Conservation (phyloP, 2,797 vertebrate species). For the Hydrocynus forskahlii region DNA sequence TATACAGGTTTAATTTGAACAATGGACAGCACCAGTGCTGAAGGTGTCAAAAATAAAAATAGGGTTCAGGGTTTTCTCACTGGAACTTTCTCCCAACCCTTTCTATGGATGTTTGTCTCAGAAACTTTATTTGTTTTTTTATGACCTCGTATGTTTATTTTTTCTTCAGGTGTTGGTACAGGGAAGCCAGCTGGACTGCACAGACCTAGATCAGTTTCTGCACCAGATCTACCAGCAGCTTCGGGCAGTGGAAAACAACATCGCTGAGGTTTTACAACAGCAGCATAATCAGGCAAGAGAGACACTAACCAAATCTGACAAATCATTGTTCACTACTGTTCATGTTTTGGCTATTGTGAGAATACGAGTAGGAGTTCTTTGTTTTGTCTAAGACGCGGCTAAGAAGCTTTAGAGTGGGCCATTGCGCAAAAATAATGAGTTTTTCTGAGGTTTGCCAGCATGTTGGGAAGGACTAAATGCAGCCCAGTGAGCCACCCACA, state of each 20-base stretch:
- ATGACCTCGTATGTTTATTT: neutral
- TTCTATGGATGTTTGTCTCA: neutral
- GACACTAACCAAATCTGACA: neutral
- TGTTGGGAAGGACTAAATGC: neutral
- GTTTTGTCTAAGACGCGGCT: no score
- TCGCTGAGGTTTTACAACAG: conserved; percentile 91
- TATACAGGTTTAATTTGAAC: no score
- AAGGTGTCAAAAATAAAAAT: no score
- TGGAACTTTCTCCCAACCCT: no score
- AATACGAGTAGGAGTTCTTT: no score
- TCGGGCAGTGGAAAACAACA: conserved; percentile 92
- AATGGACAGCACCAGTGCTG: no score
- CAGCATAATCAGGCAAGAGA: conserved; percentile 83
- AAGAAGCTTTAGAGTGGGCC: no score
- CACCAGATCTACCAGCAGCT: conserved; percentile 92
- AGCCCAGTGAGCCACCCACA: neutral
- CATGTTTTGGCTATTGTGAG: neutral
- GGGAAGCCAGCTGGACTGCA: conserved; percentile 90
- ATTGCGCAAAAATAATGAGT: neutral
- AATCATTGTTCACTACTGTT: neutral
- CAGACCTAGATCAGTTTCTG: conserved; percentile 84
- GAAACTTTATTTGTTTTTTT: no score
- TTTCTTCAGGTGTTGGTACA: conserved; percentile 89
- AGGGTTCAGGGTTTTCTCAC: no score
- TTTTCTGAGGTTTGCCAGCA: neutral